These are phyloP conservation scores for Corythoichthys haematopterus DNA, from an alignment of 2,113 vertebrate genomes.

Conservation along the genomic window DNA sequence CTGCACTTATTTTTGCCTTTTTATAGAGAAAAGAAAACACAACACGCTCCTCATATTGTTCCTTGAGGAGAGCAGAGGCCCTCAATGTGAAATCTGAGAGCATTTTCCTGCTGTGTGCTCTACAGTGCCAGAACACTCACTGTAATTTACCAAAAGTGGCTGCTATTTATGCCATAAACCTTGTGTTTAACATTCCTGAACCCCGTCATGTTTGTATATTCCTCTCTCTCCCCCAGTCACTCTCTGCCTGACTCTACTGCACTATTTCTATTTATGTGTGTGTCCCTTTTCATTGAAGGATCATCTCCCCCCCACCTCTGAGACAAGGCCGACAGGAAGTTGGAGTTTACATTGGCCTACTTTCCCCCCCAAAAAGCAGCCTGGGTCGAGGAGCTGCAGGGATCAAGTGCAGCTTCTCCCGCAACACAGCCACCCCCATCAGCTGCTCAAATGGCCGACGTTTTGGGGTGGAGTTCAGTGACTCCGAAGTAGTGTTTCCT, in stretches of 20 bases:
- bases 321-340: conserved; percentile 73
- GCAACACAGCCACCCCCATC: conserved; percentile 38
- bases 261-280: conserved; percentile 61
- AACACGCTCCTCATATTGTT: conserved; percentile 54
- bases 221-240: conserved; percentile 50
- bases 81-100: conserved; percentile 72
- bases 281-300: conserved; percentile 56
- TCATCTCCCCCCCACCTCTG: conserved; percentile 65
- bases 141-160: conserved; percentile 80
- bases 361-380: conserved; percentile 58
- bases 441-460: conserved; percentile 39
- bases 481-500: conserved; percentile 43
- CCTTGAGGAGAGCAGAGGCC: conserved; percentile 58
- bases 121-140: conserved; percentile 73
- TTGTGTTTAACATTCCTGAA: conserved; percentile 78
- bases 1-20: conserved; percentile 51
- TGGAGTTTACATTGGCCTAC: conserved; percentile 74
- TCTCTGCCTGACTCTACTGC: conserved; percentile 46
- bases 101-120: conserved; percentile 69
- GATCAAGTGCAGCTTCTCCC: conserved; percentile 51
- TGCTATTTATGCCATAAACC: conserved; percentile 77
- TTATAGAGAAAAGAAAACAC: conserved; percentile 62
- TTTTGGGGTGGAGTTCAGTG: conserved; percentile 58
- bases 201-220: conserved; percentile 70
- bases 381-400: conserved; percentile 35